Percentiles rank a stretch among this genome's conserved stretches.
These are phyloP conservation scores for Herpetotheres cachinnans DNA, from an alignment of 2,113 vertebrate genomes.

Conservation along the genomic window DNA sequence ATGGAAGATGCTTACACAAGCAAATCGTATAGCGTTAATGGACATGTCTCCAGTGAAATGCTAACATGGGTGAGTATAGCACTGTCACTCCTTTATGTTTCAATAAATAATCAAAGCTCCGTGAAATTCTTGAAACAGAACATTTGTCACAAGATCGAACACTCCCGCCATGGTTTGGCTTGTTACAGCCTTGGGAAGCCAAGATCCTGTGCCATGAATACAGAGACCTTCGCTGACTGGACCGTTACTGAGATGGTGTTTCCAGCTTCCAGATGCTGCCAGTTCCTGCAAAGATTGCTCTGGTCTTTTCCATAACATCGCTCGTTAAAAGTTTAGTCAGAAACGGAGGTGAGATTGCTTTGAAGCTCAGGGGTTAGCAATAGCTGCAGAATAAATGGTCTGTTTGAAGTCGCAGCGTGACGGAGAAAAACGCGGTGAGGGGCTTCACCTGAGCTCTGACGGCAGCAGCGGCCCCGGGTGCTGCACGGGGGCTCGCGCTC, in stretches of 20 bases:
- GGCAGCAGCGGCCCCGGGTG: rapidly evolving
- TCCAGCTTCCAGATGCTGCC: background rate
- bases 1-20: background rate
- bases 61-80: background rate
- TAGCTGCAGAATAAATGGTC: background rate
- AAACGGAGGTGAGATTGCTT: background rate
- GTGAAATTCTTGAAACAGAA: background rate
- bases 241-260: background rate
- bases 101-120: background rate
- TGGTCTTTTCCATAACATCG: background rate
- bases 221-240: background rate
- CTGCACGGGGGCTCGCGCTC: background rate
- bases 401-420: rapidly evolving
- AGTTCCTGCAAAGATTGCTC: background rate
- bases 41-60: background rate
- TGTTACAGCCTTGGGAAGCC: background rate
- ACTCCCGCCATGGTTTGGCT: background rate
- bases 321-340: background rate
- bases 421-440: rapidly evolving
- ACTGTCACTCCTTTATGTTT: background rate
- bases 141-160: background rate
- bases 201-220: background rate
- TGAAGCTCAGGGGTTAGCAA: background rate
- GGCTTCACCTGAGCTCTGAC: background rate
- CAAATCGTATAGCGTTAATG: background rate